Base-by-base conservation (phyloP, 2,797 vertebrate species). In the Meda fulgida region DNA sequence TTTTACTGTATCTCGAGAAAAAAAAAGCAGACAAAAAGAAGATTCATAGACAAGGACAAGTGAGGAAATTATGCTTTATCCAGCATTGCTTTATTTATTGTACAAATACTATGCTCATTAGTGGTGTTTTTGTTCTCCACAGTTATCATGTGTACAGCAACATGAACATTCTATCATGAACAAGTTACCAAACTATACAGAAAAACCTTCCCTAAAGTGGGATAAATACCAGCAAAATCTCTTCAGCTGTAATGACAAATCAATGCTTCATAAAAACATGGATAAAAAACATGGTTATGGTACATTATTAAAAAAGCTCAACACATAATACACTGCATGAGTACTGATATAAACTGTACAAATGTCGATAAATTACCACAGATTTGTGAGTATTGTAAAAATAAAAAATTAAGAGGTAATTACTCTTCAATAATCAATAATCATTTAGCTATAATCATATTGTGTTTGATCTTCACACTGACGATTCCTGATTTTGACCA, bases 31-130 rank as follows among this genome's bases (percentile, higher is more conserved):
- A 71, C 9, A 43, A 58, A 70, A 18, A 10, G 4, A 53, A 21
- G 36, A 58, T 71, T 31, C 4, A 58, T 31, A 71, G 36, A 81
- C 53, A 73, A 55, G 14, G 26, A 65, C 1, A 65, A 31, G 7
- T 18, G 14, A 65, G 19, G 10, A 75, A 83, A 63, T 36, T 0
- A 65, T 75, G 70, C 55, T 75, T 82, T 53, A 83, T 87, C 72
- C 77, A 86, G 79, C 26, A 75, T 79, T 78, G 51, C 34, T 87
- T 88, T 86, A 87, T 89, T 90, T 83, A 89, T 86, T 85, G 51
- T 73, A 87, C 80, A 91, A 85, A 84, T 86, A 81, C 36, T 29
- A 80, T 65, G 48, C 84, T 85, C 77, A 46, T 77, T 85, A 66
- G 84, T 83, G 76, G 53, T 84, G 70, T 85, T 80, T 86, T 67